A percentile compares a stretch with the other conserved stretches of the same genome.
These are phyloP conservation scores for Terebella lapidaria DNA, from an alignment of 2,888 invertebrate genomes.

Conservation along the genomic window DNA sequence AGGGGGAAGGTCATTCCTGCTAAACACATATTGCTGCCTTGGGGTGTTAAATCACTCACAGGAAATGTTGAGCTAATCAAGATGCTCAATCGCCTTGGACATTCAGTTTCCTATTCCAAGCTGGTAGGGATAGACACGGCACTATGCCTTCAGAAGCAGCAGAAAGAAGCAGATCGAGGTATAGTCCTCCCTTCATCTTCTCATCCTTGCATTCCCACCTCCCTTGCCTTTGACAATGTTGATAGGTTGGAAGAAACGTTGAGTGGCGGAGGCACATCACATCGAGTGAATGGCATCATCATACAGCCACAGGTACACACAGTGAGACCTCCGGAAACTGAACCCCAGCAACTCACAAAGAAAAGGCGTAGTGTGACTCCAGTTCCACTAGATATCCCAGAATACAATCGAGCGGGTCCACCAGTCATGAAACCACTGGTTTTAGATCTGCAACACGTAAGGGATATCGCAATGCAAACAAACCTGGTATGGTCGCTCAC, in stretches of 20 bases:
- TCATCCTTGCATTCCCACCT: conserved; percentile 17
- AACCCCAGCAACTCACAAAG: not conserved
- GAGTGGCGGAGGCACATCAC: conserved; percentile 26
- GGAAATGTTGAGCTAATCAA: conserved; percentile 8
- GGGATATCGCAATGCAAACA: not conserved
- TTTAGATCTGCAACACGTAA: not conserved
- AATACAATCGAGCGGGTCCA: conserved; percentile 11
- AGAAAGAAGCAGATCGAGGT: not conserved
- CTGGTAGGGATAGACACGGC: conserved; percentile 7
- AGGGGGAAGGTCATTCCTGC: not conserved
- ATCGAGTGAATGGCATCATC: conserved; percentile 28
- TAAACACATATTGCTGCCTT: conserved; percentile 5
- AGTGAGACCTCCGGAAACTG: not conserved
- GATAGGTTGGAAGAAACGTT: conserved; percentile 28
- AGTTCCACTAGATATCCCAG: not conserved
- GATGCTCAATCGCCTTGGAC: conserved; percentile 1
- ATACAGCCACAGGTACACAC: conserved; percentile 21
- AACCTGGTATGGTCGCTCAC: conserved; percentile 8
- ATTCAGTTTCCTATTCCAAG: conserved; percentile 9
- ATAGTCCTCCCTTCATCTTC: conserved; percentile 13
- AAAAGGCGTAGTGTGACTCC: conserved; percentile 2
- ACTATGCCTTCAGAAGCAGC: conserved; percentile 5
- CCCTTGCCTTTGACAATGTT: conserved; percentile 27
- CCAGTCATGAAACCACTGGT: not conserved
- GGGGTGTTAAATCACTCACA: conserved; percentile 8